Conservation (phyloP, 2,797 vertebrate species). For the Acanthopagrus latus region DNA sequence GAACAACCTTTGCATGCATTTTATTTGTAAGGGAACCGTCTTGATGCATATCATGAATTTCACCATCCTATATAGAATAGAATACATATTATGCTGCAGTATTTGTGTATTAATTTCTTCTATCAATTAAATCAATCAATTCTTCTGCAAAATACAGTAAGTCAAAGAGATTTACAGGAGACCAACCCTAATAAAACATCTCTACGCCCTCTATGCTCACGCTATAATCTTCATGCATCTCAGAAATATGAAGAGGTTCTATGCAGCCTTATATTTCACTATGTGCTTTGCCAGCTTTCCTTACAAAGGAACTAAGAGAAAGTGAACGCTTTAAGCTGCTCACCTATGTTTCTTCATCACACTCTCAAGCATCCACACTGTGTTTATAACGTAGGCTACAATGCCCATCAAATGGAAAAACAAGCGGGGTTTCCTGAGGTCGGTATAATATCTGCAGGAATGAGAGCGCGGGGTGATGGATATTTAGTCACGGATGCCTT, state of each 20-base stretch:
- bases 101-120: background rate
- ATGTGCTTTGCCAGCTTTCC: background rate
- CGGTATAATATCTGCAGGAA: slow-evolving; percentile 50
- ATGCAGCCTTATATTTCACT: background rate
- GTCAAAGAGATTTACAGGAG: background rate
- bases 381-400: slow-evolving; percentile 26
- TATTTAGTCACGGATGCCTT: slow-evolving; percentile 50
- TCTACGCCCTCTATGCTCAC: background rate
- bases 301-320: slow-evolving; percentile 2
- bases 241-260: background rate
- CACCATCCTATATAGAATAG: no score
- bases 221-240: slow-evolving; percentile 5
- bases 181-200: no score
- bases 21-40: background rate
- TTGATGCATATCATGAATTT: background rate
- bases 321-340: slow-evolving; percentile 16
- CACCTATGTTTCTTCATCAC: slow-evolving; percentile 8
- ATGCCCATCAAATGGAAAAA: slow-evolving; percentile 37
- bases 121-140: slow-evolving; percentile 6
- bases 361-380: slow-evolving; percentile 9
- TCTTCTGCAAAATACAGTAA: background rate
- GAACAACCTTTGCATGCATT: background rate
- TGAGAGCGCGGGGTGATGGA: slow-evolving; percentile 54
- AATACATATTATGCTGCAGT: background rate
- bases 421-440: slow-evolving; percentile 17